Evolutionary conservation across 2,888 invertebrate species (phyloP).

Genomic region (Lymantria dispar): DNA sequence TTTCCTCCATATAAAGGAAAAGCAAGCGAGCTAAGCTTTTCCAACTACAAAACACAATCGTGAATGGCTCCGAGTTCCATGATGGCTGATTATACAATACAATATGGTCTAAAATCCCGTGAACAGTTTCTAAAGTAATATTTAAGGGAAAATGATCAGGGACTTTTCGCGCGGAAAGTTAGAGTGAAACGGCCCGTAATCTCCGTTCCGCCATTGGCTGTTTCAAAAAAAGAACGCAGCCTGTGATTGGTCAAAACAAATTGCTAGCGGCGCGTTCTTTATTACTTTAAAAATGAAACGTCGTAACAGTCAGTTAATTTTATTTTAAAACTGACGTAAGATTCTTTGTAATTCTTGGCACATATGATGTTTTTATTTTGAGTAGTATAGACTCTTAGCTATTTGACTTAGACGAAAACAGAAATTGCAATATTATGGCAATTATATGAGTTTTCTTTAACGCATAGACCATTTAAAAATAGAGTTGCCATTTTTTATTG

Average conservation of each 20-base stretch:
- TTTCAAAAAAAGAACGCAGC: slow-evolving; percentile 71
- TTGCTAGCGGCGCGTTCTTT: slow-evolving; percentile 76
- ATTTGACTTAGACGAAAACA: slow-evolving; percentile 28
- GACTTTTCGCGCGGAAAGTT: slow-evolving; percentile 52
- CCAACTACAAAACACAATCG: slow-evolving; percentile 50
- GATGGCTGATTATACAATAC: slow-evolving; percentile 82
- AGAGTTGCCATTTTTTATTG: slow-evolving; percentile 26
- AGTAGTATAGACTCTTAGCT: slow-evolving; percentile 23
- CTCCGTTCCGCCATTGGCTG: slow-evolving; percentile 77
- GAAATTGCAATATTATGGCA: slow-evolving; percentile 66
- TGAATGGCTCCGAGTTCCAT: slow-evolving; percentile 76
- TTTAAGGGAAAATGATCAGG: slow-evolving; percentile 48
- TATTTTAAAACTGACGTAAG: slow-evolving; percentile 40
- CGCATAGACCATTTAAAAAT: slow-evolving; percentile 23
- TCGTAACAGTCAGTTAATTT: slow-evolving; percentile 45
- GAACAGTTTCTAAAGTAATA: slow-evolving; percentile 51
- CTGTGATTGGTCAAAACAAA: slow-evolving; percentile 82
- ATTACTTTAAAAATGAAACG: slow-evolving; percentile 60
- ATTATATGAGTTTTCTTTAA: slow-evolving; percentile 59
- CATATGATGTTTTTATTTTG: slow-evolving; percentile 7
- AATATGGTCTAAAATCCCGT: slow-evolving; percentile 67
- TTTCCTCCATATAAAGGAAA: slow-evolving; percentile 45
- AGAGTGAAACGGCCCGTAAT: slow-evolving; percentile 69
- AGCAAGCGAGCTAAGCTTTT: slow-evolving; percentile 68
- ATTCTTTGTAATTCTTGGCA: slow-evolving; percentile 29